phyloP scores from a whole-genome alignment of 2,888 invertebrate genomes.

The Nemurella pictetii region DNA sequence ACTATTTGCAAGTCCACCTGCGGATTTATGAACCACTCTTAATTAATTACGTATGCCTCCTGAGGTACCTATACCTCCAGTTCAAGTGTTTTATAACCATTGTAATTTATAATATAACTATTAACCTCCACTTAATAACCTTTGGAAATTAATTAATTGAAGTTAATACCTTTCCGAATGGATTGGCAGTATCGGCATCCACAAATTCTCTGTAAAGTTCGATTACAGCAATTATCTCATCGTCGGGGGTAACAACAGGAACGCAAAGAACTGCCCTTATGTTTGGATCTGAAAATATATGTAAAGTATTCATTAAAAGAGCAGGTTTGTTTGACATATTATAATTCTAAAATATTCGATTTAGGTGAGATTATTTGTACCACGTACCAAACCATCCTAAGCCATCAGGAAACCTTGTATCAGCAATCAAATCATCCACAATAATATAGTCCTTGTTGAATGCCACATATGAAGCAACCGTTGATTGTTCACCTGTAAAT shows the following conservation, averaged over 20 bases:
- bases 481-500: slow-evolving; percentile 49
- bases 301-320: not conserved
- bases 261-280: slow-evolving; percentile 62
- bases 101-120: too few species aligned
- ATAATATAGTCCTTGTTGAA: slow-evolving; percentile 59
- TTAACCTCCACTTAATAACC: too few species aligned
- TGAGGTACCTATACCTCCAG: not conserved
- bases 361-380: not conserved
- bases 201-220: slow-evolving; percentile 58
- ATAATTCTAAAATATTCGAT: not conserved
- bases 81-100: too few species aligned
- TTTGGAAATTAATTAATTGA: too few species aligned
- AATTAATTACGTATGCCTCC: not conserved
- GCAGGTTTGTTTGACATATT: too few species aligned
- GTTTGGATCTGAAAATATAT: slow-evolving; percentile 52
- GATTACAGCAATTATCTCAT: slow-evolving; percentile 62
- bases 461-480: slow-evolving; percentile 62
- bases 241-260: slow-evolving; percentile 62
- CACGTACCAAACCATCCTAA: slow-evolving; percentile 48
- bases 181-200: slow-evolving; percentile 42
- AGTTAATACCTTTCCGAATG: slow-evolving; percentile 51
- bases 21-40: too few species aligned
- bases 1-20: slow-evolving; percentile 40
- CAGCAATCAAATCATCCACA: slow-evolving; percentile 59
- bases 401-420: slow-evolving; percentile 62